Base-by-base conservation (phyloP, 2,888 invertebrate genomes). In the Tetragonula carbonaria region DNA sequence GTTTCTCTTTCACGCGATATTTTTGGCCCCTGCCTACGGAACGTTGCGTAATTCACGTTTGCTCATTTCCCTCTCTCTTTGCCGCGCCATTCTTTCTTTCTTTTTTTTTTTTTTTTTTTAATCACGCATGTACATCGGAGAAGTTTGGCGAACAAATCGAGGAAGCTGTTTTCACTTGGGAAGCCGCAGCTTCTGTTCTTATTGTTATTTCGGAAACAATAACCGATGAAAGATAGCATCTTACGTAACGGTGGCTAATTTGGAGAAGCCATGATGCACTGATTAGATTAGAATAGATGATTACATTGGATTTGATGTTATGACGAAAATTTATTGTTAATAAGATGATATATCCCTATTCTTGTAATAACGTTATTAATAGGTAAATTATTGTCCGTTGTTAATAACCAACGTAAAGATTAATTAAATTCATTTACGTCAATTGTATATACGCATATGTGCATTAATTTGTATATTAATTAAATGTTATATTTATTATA, bases 1-100 rank as follows among this genome's bases (percentile, higher is more conserved):
- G 78, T 85, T 85, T 82, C 85, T 86, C 86, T 82, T 82, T 78
- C 82, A n/a, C 33, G 59, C 67, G 78, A 74, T 66, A 65, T 75
- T 75, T 76, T 74, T 68, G 74, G 23, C 45, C 65, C n/a, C 28
- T n/a, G 57, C 62, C 59, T 53, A 33, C 33, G 16, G 63, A 51
- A 33, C 16, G 23, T 81, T 78, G 11, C 72, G 66, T 28, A 83
- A 83, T 72, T 38, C 16, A 38, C 23, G 0, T 28, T 28, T 28
- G 28, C n/a, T 3, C 1, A 23, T 57, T 28, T 21, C 5, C 13
- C 53, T 13, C 5, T 33, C 13, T 21, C 11, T 55, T 33, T 11
- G 28, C 28, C 28, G 28, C 28, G 28, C 28, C 28, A 28, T 28
- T 6, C 5, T 16, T 13, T 16, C 18, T 57, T 16, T n/a, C n/a